Conservation (phyloP, 2,888 invertebrate species). For the Clitarchus hookeri region DNA sequence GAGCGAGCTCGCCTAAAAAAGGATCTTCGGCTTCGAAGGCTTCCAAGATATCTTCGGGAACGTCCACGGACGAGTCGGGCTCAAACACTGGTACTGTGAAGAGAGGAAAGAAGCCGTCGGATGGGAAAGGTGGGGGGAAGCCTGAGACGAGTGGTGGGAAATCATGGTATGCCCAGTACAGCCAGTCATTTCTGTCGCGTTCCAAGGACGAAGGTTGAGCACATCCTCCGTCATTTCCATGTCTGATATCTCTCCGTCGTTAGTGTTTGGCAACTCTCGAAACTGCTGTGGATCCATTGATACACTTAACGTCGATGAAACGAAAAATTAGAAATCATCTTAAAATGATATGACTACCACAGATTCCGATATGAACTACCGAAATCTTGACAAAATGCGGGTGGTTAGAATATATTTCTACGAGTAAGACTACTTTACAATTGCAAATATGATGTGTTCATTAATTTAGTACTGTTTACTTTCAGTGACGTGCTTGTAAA, state of each 20-base stretch:
- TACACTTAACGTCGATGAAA: not conserved
- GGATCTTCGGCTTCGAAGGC: not conserved
- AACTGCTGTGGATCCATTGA: not conserved
- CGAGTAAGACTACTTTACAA: too few relatives aligned
- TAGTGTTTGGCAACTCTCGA: not conserved
- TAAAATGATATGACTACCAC: not conserved
- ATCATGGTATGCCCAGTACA: constrained; percentile 33
- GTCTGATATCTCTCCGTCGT: not conserved
- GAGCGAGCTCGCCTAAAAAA: not conserved
- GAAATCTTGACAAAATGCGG: not conserved
- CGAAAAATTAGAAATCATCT: not conserved
- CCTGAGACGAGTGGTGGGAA: constrained; percentile 7
- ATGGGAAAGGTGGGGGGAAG: not conserved
- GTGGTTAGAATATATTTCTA: not conserved
- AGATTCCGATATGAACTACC: not conserved
- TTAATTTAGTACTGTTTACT: too few relatives aligned
- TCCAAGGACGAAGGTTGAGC: constrained; percentile 29
- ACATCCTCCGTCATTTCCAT: not conserved
- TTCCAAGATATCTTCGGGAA: constrained; percentile 17
- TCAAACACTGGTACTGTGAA: constrained; percentile 39
- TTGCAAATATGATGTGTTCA: too few relatives aligned
- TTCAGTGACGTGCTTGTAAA: too few relatives aligned
- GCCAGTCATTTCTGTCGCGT: constrained; percentile 29
- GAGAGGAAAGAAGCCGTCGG: constrained; percentile 29
- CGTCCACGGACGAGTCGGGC: constrained; percentile 32